Percentiles rank a stretch among this genome's conserved stretches.
These are phyloP conservation scores for Laticauda laticaudata DNA, from an alignment of 2,113 vertebrate species.

Conservation along the genomic window DNA sequence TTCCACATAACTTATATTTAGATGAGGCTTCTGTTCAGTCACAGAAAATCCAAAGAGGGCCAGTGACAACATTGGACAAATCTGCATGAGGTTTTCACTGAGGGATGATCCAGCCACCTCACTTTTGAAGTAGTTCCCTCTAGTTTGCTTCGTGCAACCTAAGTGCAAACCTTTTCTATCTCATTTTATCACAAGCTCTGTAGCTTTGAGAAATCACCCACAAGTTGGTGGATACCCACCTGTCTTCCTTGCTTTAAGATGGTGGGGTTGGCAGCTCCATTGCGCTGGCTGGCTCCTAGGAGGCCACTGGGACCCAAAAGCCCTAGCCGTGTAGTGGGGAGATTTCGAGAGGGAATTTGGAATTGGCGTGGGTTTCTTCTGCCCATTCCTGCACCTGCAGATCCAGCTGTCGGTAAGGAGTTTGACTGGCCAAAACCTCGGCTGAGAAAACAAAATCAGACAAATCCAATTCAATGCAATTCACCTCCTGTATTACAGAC, in stretches of 20 bases:
- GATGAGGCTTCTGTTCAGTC: background rate
- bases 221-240: slow-evolving; percentile 67
- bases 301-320: slow-evolving; percentile 85
- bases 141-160: background rate
- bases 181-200: background rate
- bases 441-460: slow-evolving; percentile 46
- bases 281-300: slow-evolving; percentile 84
- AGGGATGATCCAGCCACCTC: background rate
- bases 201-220: too few species aligned
- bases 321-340: slow-evolving; percentile 86
- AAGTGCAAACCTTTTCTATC: background rate
- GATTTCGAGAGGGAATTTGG: slow-evolving; percentile 91
- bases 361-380: slow-evolving; percentile 92
- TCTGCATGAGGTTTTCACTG: background rate
- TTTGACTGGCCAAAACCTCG: slow-evolving; percentile 94
- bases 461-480: background rate
- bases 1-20: background rate
- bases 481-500: background rate
- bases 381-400: slow-evolving; percentile 82
- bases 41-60: background rate
- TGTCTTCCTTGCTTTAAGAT: slow-evolving; percentile 92
- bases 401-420: slow-evolving; percentile 88
- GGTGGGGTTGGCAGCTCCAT: slow-evolving; percentile 82
- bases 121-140: background rate
- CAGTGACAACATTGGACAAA: background rate